Evolutionary conservation across 2,113 vertebrate genomes (phyloP), one percentile per base, ranked within the genome.

Genomic region (Piliocolobus tephrosceles): DNA sequence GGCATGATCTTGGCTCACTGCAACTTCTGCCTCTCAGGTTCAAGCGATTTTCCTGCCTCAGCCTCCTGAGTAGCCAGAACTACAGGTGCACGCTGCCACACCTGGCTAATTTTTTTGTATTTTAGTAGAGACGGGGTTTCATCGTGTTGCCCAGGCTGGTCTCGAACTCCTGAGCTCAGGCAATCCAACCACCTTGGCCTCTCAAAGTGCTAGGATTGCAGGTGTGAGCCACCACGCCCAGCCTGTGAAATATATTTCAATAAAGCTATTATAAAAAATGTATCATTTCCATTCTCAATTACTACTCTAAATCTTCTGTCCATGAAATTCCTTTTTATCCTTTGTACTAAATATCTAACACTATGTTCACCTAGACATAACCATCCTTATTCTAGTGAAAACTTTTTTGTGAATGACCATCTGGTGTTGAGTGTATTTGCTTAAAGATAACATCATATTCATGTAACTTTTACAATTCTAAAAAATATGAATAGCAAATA

Each of bases 221-320:
- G 52, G 52, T 20, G 18, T 55, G 52, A 55, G 52, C 52, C 52
- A 55, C 52, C 52, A 55, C 0, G 52, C 52, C 52, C 52, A 20
- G 52, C 52, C 52, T 55, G 72, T 73, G 61, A 70, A 64, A 83
- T 81, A 78, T 32, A 94, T 84, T 92, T 89, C 43, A 96, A 89
- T 43, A 95, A 73, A 96, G 22, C 18, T 43, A 17, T n/a, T 35
- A 81, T 16, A 23, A 68, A 94, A 94, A 70, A 84, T 10, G 50
- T 52, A 61, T 68, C 75, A 35, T 78, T 70, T 95, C 43, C 76
- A 55, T 32, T 50, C 45, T 87, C 57, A 79, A 52, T 30, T 83
- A 90, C 27, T 66, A 86, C 40, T 95, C 88, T 40, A 84, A 45
- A 70, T 89, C 40, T 79, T 83, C n/a, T 91, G 20, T 47, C 40